These are phyloP conservation scores for Carapus acus DNA, from an alignment of 2,797 vertebrate genomes.

Conservation along the genomic window DNA sequence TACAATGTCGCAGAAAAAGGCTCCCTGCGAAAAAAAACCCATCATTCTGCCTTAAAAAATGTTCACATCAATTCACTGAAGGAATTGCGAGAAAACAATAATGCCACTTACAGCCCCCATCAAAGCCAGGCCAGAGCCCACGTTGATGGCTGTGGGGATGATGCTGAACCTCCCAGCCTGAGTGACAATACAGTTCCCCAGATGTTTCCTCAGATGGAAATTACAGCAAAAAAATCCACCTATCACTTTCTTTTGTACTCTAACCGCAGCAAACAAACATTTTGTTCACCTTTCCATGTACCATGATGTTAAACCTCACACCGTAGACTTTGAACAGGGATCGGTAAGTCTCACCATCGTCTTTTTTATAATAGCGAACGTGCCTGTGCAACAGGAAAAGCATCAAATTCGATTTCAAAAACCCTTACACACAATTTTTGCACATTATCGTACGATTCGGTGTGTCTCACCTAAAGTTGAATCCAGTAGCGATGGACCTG, in stretches of 20 bases:
- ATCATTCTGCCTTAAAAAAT: neutral
- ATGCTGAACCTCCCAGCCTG: slow-evolving; percentile 90
- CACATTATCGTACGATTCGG: too few relatives aligned
- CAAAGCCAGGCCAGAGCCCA: slow-evolving; percentile 82
- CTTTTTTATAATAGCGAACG: slow-evolving; percentile 77
- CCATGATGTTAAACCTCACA: slow-evolving; percentile 84
- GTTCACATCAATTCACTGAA: too few relatives aligned
- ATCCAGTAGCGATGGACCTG: slow-evolving; percentile 70
- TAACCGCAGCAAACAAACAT: too few relatives aligned
- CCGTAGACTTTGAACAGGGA: slow-evolving; percentile 83
- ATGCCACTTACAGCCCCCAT: slow-evolving; percentile 88
- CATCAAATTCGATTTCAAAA: too few relatives aligned
- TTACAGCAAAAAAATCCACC: too few relatives aligned
- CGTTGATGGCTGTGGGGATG: slow-evolving; percentile 83
- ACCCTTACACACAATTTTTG: too few relatives aligned
- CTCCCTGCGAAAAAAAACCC: slow-evolving; percentile 68
- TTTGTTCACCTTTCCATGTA: slow-evolving; percentile 88
- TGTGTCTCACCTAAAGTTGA: slow-evolving; percentile 83
- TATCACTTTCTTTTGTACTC: too few relatives aligned
- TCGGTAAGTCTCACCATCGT: slow-evolving; percentile 69
- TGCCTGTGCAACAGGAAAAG: slow-evolving; percentile 74
- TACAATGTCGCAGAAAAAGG: slow-evolving; percentile 86
- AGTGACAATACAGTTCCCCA: slow-evolving; percentile 12
- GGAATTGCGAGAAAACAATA: too few relatives aligned
- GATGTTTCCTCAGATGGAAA: too few relatives aligned